Evolutionary conservation across 1,140 invertebrate genomes (phyloP).

Genomic region (Nasonia giraulti): DNA sequence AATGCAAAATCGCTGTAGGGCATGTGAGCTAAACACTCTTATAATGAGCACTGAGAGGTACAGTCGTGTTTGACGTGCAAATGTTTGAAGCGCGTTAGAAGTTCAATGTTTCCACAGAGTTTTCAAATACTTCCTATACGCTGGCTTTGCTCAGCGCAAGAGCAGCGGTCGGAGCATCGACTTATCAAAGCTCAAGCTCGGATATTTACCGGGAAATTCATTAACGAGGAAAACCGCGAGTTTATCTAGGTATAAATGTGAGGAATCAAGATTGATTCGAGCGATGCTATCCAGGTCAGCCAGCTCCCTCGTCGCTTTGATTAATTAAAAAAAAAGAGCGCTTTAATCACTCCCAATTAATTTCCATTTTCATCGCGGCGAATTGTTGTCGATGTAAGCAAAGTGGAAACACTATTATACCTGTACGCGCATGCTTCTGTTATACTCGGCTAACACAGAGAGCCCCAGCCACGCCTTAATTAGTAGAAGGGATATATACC

Average conservation of each 20-base stretch:
- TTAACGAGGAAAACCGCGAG: no score
- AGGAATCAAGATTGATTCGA: no score
- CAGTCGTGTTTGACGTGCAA: neutral
- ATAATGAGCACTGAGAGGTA: neutral
- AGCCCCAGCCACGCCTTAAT: neutral
- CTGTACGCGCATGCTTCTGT: neutral
- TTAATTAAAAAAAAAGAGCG: no score
- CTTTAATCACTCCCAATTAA: neutral
- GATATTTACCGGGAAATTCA: no score
- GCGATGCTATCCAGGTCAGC: no score
- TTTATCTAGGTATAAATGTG: no score
- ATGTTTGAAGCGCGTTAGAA: conserved; percentile 18
- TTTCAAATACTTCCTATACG: neutral
- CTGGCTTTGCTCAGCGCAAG: neutral
- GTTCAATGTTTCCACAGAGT: conserved; percentile 20
- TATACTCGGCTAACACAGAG: neutral
- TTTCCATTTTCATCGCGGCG: neutral
- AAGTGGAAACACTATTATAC: neutral
- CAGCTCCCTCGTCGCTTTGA: no score
- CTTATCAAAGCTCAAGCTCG: conserved; percentile 2
- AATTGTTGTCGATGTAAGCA: neutral
- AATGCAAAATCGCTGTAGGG: neutral
- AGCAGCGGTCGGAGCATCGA: neutral
- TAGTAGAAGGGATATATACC: neutral
- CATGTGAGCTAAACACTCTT: neutral